Conservation (phyloP, 2,888 invertebrate species). For the Myopa tessellatipennis region DNA sequence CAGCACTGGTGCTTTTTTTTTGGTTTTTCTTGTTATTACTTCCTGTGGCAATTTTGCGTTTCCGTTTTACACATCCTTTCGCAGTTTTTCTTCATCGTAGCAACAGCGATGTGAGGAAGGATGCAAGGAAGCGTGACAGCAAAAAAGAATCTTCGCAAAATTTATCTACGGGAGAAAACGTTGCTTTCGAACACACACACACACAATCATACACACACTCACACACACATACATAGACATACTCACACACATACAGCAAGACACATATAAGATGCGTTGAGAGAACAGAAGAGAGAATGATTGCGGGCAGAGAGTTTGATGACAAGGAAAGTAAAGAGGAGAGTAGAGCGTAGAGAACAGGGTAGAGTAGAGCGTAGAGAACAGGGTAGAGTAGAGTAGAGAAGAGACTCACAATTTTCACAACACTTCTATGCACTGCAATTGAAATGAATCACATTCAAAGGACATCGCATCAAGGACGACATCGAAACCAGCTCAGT, state of each 20-base stretch:
- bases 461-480: conserved; percentile 15
- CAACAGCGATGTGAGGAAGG: too few species aligned
- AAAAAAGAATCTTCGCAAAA: neutral
- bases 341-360: too few species aligned
- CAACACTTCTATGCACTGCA: neutral
- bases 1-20: neutral
- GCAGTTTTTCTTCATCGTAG: neutral
- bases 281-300: neutral
- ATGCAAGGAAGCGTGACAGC: neutral
- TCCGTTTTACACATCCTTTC: conserved; percentile 16
- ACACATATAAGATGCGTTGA: neutral
- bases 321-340: too few species aligned
- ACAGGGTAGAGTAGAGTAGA: too few species aligned
- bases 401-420: too few species aligned
- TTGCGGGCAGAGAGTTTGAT: neutral
- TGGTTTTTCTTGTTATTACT: neutral
- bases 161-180: neutral
- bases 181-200: conserved; percentile 12
- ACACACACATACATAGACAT: neutral
- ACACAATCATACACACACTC: neutral
- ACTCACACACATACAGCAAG: neutral
- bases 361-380: too few species aligned
- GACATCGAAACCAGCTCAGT: conserved; percentile 30
- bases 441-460: neutral
- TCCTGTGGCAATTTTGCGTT: conserved; percentile 12